phyloP scores from a whole-genome alignment of 2,888 invertebrate genomes.

The Ethmia dodecea region DNA sequence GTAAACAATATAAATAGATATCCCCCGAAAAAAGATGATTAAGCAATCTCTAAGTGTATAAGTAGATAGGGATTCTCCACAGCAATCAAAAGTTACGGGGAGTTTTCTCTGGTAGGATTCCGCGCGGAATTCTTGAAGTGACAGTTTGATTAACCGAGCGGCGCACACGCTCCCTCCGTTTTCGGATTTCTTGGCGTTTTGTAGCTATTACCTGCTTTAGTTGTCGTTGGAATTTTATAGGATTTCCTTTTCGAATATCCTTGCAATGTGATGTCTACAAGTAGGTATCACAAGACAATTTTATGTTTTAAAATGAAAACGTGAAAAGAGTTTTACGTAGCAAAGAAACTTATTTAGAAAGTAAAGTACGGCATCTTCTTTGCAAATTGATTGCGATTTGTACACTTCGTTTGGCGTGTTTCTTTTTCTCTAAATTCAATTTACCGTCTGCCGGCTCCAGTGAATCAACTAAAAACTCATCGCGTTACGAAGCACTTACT shows the following conservation, averaged over 20 bases:
- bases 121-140: slow-evolving; percentile 75
- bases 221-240: slow-evolving; percentile 33
- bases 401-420: slow-evolving; percentile 43
- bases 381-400: slow-evolving; percentile 56
- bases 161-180: slow-evolving; percentile 64
- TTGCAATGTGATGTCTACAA: not conserved
- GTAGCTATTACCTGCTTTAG: slow-evolving; percentile 54
- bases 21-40: too few relatives aligned
- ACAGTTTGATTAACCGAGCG: slow-evolving; percentile 77
- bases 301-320: not conserved
- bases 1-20: too few relatives aligned
- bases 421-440: slow-evolving; percentile 57
- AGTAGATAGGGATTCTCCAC: slow-evolving; percentile 61
- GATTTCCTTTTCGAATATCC: slow-evolving; percentile 12
- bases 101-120: slow-evolving; percentile 71
- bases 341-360: slow-evolving; percentile 12
- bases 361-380: slow-evolving; percentile 30
- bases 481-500: slow-evolving; percentile 54
- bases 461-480: slow-evolving; percentile 57
- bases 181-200: slow-evolving; percentile 62
- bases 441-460: slow-evolving; percentile 37
- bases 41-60: slow-evolving; percentile 63
- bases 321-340: not conserved
- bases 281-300: not conserved
- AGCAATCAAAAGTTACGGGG: slow-evolving; percentile 72